A percentile compares a stretch with the other conserved stretches of the same genome.
Evolutionary conservation across 2,888 invertebrate species (phyloP).

Genomic region (Epinotia nisella): DNA sequence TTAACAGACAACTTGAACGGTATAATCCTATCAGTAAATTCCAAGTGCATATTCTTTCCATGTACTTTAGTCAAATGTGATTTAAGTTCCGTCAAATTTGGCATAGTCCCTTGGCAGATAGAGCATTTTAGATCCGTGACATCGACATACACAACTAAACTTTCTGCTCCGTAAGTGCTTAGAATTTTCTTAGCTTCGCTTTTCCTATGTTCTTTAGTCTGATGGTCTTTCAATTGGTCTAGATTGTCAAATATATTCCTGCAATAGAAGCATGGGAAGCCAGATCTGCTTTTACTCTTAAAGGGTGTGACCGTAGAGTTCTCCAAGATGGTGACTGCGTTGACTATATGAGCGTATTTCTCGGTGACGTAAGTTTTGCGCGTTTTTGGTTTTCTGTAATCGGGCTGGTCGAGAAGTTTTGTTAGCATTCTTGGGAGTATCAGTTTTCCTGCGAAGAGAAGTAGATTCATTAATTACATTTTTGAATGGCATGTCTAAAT

Average conservation of each 20-base stretch:
- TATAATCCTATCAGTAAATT: conserved; percentile 67
- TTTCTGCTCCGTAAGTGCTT: conserved; percentile 63
- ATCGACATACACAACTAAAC: conserved; percentile 71
- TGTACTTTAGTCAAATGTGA: conserved; percentile 64
- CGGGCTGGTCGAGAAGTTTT: conserved; percentile 33
- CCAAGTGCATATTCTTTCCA: conserved; percentile 61
- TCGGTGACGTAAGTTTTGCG: conserved; percentile 35
- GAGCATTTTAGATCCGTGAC: conserved; percentile 66
- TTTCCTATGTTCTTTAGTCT: conserved; percentile 32
- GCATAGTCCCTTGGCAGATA: conserved; percentile 57
- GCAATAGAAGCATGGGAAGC: conserved; percentile 45
- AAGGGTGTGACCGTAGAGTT: conserved; percentile 42
- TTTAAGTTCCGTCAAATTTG: conserved; percentile 64
- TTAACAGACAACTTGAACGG: conserved; percentile 65
- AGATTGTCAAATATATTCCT: conserved; percentile 37
- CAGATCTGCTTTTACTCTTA: conserved; percentile 41
- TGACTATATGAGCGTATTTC: conserved; percentile 35
- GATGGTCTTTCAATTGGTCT: conserved; percentile 33
- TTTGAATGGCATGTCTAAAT: background rate
- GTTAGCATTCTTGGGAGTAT: conserved; percentile 39
- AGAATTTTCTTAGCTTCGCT: conserved; percentile 55
- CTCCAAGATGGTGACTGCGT: conserved; percentile 32
- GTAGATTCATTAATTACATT: background rate
- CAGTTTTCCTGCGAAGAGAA: conserved; percentile 37
- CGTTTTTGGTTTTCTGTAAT: conserved; percentile 1